Percentiles rank a stretch among this genome's conserved stretches.
These are phyloP conservation scores for Vulpes ferrilata DNA, from an alignment of 2,113 vertebrate species.

Conservation along the genomic window DNA sequence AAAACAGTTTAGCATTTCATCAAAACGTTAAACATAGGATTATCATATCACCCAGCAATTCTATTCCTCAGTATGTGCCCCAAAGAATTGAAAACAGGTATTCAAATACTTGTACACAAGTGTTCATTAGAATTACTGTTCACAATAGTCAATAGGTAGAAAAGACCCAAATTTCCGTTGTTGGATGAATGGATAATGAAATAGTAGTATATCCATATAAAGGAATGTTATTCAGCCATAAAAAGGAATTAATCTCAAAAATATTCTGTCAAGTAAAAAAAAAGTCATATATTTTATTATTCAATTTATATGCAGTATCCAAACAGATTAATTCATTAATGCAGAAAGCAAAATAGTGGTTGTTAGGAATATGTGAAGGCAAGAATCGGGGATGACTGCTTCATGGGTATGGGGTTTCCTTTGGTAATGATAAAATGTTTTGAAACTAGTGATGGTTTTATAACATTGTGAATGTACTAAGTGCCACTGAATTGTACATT, in stretches of 20 bases:
- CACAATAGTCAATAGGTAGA: not conserved
- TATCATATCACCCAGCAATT: not conserved
- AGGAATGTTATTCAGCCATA: not conserved
- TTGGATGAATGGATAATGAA: not conserved
- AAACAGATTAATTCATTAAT: not conserved
- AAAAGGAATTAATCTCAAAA: not conserved
- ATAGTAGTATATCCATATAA: not conserved
- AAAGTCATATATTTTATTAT: not conserved
- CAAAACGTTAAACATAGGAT: not conserved
- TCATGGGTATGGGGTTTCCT: not conserved
- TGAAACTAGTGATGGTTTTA: not conserved
- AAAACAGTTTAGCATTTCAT: not conserved
- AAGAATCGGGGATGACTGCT: not conserved
- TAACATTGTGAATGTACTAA: not conserved
- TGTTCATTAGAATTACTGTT: conserved; percentile 24
- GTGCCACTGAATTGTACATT: not conserved
- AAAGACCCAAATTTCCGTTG: not conserved
- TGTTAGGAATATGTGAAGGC: not conserved
- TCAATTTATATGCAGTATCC: not conserved
- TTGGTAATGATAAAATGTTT: not conserved
- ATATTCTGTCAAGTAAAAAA: not conserved
- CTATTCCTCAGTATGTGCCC: not conserved
- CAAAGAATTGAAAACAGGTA: conserved; percentile 2
- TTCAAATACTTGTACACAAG: not conserved
- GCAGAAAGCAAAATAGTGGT: not conserved